A percentile compares a stretch with the other conserved stretches of the same genome.
These are phyloP conservation scores for Patiria miniata DNA, from an alignment of 35 echinoderm and acorn worm species.

Conservation along the genomic window DNA sequence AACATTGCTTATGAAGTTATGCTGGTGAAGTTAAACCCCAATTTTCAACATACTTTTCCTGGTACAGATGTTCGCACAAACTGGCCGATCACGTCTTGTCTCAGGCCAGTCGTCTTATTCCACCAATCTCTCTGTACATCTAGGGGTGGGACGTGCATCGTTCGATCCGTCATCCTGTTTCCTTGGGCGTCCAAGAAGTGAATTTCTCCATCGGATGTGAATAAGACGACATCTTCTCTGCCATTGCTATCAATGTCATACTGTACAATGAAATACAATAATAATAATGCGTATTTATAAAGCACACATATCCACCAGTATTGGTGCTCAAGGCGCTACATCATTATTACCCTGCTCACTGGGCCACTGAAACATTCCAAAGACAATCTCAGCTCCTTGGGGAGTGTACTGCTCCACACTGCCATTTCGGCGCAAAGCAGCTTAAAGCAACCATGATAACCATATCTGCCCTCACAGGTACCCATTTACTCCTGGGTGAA, in stretches of 20 bases:
- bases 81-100: background rate
- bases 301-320: no score
- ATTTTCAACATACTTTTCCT: background rate
- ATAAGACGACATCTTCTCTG: conserved; percentile 40
- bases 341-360: no score
- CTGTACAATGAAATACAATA: conserved; percentile 26
- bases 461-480: no score
- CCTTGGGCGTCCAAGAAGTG: conserved; percentile 46
- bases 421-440: no score
- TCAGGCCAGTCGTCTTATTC: background rate
- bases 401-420: no score
- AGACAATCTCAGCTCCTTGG: no score
- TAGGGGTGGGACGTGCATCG: background rate
- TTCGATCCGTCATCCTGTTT: conserved; percentile 26
- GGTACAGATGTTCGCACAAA: background rate
- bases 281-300: background rate
- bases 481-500: no score
- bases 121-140: background rate
- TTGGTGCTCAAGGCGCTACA: no score
- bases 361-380: no score
- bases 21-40: no score
- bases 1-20: no score
- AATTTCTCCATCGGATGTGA: conserved; percentile 64
- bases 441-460: no score
- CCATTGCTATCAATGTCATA: conserved; percentile 76